Evolutionary conservation across 2,113 vertebrate species (phyloP), one percentile per base, ranked within the genome.

Genomic region (Poeciliopsis prolifica): DNA sequence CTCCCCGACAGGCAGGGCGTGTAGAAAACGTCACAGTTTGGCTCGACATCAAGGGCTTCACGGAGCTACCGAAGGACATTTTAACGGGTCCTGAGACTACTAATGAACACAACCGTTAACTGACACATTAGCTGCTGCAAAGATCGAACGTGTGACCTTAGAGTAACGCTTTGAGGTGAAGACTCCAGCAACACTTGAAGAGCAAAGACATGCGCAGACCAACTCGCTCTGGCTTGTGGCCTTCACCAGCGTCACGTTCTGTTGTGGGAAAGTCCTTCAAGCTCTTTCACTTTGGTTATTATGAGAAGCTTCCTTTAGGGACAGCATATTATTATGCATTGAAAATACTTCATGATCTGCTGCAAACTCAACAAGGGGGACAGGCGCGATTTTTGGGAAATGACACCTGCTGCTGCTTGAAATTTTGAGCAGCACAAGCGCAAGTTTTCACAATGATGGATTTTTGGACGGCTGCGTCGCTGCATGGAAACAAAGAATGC

Each of bases 71-170:
- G 74, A 74, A 83, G 85, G 87, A 72, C 67, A 72, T 83, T 92
- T 81, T 69, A 80, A 74, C 78, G 76, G 82, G 80, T 87, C 80
- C 68, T 70, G n/a, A n/a, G n/a, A 42, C 71, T 79, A 75, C 80
- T 86, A 90, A 93, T 88, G 74, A 75, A 77, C 86, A 82, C 63
- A 84, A 80, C 75, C 84, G 84, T 72, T 87, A 84, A 90, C 74
- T 85, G 80, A 86, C 77, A 87, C 70, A 68, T 70, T 19, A 67
- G 70, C 70, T 64, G 71, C 65, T 51, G 69, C 28, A 3, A 51
- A 66, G 65, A 85, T 85, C 79, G 86, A 85, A 87, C 68, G 44
- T 70, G 68, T 72, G 85, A 92, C 85, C 92, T 92, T 42, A 42
- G 12, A 42, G 14, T 15, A 4, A 15, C 14, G 3, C 40, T 1